Evolutionary conservation across 2,797 vertebrate species (phyloP).

Genomic region (Scarus forsteni): DNA sequence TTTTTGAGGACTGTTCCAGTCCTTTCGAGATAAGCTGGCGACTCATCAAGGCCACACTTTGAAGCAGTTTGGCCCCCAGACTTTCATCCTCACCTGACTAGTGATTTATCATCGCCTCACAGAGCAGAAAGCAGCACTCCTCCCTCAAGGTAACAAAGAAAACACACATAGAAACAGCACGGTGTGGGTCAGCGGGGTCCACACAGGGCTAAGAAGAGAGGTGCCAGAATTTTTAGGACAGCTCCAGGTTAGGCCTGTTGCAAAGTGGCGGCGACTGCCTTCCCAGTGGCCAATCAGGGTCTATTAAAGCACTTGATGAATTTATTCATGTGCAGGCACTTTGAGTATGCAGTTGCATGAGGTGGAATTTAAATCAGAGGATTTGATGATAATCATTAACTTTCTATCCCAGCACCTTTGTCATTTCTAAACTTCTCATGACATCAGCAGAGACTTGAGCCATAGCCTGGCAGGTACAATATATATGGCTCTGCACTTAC

Average conservation of each 20-base stretch:
- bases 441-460: no score
- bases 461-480: no score
- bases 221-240: constrained; percentile 2
- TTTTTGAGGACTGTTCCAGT: constrained; percentile 62
- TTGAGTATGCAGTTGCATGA: background rate
- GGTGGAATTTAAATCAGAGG: background rate
- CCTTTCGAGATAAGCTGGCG: constrained; percentile 74
- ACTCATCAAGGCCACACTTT: constrained; percentile 73
- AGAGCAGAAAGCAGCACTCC: constrained; percentile 63
- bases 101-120: constrained; percentile 75
- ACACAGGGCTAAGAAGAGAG: constrained; percentile 9
- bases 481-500: no score
- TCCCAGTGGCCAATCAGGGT: background rate
- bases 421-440: constrained; percentile 4
- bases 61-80: constrained; percentile 72
- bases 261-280: background rate
- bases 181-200: constrained; percentile 35
- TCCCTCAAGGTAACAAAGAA: constrained; percentile 66
- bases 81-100: constrained; percentile 78
- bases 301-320: background rate
- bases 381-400: background rate
- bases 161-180: constrained; percentile 53
- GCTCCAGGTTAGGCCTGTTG: background rate
- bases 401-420: background rate
- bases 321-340: constrained; percentile 10